Conservation (phyloP, 1,140 invertebrate genomes). For the Formica selysi region DNA sequence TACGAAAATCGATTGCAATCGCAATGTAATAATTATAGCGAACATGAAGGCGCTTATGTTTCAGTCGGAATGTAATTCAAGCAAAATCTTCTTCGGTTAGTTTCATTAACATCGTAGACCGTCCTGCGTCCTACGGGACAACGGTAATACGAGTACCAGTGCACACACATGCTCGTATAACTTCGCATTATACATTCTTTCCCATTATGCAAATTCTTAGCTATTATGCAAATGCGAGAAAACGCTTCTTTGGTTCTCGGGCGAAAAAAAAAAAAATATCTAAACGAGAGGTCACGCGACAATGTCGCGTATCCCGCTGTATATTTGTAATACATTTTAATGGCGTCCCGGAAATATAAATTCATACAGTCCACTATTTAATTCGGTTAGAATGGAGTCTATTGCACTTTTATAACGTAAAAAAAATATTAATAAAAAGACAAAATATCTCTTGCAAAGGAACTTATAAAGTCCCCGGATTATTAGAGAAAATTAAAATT, state of each 20-base stretch:
- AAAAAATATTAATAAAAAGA: conserved; percentile 14
- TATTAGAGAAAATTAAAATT: conserved; percentile 35
- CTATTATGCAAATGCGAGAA: conserved; percentile 72
- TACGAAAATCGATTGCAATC: conserved; percentile 32
- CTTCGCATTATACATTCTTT: conserved; percentile 75
- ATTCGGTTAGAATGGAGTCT: not conserved
- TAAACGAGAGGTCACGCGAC: conserved; percentile 64
- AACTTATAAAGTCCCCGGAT: conserved; percentile 1
- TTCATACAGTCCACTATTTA: conserved; percentile 5
- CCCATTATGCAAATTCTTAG: conserved; percentile 75
- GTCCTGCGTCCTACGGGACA: conserved; percentile 30
- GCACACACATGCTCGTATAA: conserved; percentile 71
- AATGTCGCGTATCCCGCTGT: conserved; percentile 40
- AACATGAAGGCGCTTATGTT: conserved; percentile 22
- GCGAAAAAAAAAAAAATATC: conserved; percentile 72
- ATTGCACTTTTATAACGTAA: not conserved
- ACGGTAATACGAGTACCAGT: conserved; percentile 42
- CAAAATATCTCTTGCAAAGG: not conserved
- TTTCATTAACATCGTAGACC: conserved; percentile 68
- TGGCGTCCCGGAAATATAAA: conserved; percentile 23
- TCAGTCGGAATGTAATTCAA: conserved; percentile 25
- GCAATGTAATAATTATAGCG: conserved; percentile 11
- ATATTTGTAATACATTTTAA: conserved; percentile 56
- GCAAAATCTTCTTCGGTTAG: conserved; percentile 62
- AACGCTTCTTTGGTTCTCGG: conserved; percentile 64